A percentile compares a stretch with the other conserved stretches of the same genome.
Evolutionary conservation across 2,888 invertebrate genomes (phyloP).

Genomic region (Liopterus haemorrhoidalis): DNA sequence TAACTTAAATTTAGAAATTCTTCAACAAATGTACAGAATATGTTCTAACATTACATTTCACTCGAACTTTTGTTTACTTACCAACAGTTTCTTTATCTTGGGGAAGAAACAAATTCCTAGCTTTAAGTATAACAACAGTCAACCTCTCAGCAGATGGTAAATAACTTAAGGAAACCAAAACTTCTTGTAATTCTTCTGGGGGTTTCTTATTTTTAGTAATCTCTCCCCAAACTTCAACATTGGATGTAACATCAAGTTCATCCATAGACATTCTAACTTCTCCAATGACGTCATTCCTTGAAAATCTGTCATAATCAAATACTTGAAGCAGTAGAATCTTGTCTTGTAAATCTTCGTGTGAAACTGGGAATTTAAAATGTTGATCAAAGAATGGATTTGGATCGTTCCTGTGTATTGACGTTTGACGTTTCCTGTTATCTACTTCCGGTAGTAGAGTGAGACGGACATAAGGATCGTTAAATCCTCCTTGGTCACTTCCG

Average conservation of each 20-base stretch:
- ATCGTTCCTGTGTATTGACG: constrained; percentile 76
- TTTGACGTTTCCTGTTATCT: constrained; percentile 78
- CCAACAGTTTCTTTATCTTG: constrained; percentile 63
- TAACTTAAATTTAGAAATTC: not conserved
- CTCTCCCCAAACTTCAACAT: constrained; percentile 83
- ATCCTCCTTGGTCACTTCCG: constrained; percentile 78
- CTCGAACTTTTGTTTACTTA: constrained; percentile 43
- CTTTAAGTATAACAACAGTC: constrained; percentile 77
- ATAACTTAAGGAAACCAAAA: constrained; percentile 78
- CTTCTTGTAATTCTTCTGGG: constrained; percentile 74
- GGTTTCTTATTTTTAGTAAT: constrained; percentile 75
- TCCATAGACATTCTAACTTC: constrained; percentile 71
- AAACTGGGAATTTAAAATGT: constrained; percentile 87
- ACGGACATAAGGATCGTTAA: constrained; percentile 84
- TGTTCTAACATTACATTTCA: too few species aligned
- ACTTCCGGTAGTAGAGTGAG: constrained; percentile 75
- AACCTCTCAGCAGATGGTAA: constrained; percentile 82
- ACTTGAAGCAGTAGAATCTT: constrained; percentile 72
- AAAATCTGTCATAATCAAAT: constrained; percentile 65
- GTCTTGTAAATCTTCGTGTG: constrained; percentile 77
- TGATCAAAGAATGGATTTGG: constrained; percentile 86
- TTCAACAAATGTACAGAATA: not conserved
- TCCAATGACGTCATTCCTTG: constrained; percentile 82
- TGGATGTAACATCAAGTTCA: constrained; percentile 70
- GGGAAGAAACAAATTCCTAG: constrained; percentile 72